A percentile compares a stretch with the other conserved stretches of the same genome.
Evolutionary conservation across 2,797 vertebrate species (phyloP).

Genomic region (Loriculus beryllinus): DNA sequence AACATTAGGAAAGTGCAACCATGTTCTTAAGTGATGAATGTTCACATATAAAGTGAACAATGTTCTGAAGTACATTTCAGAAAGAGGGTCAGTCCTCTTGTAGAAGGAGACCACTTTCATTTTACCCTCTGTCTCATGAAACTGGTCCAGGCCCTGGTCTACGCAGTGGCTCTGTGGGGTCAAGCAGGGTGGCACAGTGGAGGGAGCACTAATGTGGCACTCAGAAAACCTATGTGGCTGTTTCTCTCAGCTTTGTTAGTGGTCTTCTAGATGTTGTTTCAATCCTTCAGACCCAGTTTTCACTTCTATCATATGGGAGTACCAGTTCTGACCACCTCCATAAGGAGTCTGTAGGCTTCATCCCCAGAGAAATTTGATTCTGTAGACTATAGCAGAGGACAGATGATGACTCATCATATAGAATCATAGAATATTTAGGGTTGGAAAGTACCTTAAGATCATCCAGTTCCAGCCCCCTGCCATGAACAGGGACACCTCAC

Average conservation of each 20-base stretch:
- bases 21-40: background rate
- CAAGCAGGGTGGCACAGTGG: background rate
- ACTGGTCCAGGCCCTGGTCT: background rate
- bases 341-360: background rate
- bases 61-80: background rate
- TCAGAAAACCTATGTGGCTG: background rate
- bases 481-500: background rate
- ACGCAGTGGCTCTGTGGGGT: background rate
- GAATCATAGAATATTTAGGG: background rate
- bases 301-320: fast-evolving
- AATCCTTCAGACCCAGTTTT: background rate
- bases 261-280: background rate
- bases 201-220: background rate
- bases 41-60: background rate
- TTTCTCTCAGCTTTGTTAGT: background rate
- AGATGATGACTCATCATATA: background rate
- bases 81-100: background rate
- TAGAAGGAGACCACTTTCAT: background rate
- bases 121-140: background rate
- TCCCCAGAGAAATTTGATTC: background rate
- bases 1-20: background rate
- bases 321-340: background rate
- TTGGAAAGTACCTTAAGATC: background rate
- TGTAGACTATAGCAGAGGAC: background rate
- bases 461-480: background rate